A percentile compares a stretch with the other conserved stretches of the same genome.
phyloP scores from a whole-genome alignment of 2,888 invertebrate genomes.

The Neoascia interrupta region DNA sequence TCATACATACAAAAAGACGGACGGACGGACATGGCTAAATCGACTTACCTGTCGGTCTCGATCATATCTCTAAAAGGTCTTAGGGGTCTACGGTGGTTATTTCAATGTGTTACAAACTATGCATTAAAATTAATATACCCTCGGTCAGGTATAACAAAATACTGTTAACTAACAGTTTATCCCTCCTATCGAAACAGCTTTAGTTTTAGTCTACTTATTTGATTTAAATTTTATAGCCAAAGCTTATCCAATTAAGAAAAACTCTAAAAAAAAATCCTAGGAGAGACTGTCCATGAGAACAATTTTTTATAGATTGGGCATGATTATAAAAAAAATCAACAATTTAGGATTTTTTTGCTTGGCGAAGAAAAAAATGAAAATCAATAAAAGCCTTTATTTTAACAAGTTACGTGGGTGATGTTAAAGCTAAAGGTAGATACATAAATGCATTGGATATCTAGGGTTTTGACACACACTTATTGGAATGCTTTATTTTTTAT shows the following conservation, averaged over 20 bases:
- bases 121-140: too few relatives aligned
- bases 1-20: too few relatives aligned
- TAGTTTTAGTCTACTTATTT: slow-evolving; percentile 39
- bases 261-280: slow-evolving; percentile 2
- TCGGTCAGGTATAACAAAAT: too few relatives aligned
- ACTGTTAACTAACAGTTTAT: slow-evolving; percentile 43
- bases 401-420: slow-evolving; percentile 6
- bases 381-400: slow-evolving; percentile 13
- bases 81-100: too few relatives aligned
- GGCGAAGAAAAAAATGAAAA: neutral
- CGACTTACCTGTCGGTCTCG: too few relatives aligned
- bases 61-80: too few relatives aligned
- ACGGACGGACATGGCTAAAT: too few relatives aligned
- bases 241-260: slow-evolving; percentile 35
- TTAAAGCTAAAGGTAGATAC: too few relatives aligned
- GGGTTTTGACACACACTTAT: neutral
- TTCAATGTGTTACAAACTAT: too few relatives aligned
- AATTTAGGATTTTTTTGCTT: neutral
- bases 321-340: neutral
- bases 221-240: slow-evolving; percentile 22
- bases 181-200: slow-evolving; percentile 33
- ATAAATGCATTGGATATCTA: neutral
- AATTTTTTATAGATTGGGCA: slow-evolving; percentile 7
- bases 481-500: neutral
- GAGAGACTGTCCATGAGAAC: neutral